A percentile compares a stretch with the other conserved stretches of the same genome.
These are phyloP conservation scores for Leptoclinus maculatus DNA, from an alignment of 2,797 vertebrate genomes.

Conservation along the genomic window DNA sequence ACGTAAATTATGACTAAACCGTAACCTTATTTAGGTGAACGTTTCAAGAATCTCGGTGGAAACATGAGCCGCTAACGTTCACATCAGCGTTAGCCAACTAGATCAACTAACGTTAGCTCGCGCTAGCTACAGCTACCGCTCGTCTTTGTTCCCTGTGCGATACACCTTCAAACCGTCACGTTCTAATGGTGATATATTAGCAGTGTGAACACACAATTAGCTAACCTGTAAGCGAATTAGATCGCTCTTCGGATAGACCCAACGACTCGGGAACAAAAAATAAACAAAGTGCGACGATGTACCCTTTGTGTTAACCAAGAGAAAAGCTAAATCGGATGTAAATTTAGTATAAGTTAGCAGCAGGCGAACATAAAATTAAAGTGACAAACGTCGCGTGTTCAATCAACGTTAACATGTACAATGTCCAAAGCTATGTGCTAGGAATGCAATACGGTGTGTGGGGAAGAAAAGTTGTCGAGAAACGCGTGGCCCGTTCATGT, in stretches of 20 bases:
- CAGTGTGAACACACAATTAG: rapidly evolving
- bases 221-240: rapidly evolving
- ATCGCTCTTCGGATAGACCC: rapidly evolving
- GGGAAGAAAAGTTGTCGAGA: not conserved
- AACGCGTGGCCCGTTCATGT: constrained; percentile 16
- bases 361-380: constrained; percentile 23
- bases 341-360: constrained; percentile 37
- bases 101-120: constrained; percentile 39
- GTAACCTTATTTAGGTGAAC: not conserved
- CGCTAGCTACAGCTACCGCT: constrained; percentile 56
- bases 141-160: constrained; percentile 73
- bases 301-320: constrained; percentile 59
- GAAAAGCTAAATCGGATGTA: constrained; percentile 44
- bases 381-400: not conserved
- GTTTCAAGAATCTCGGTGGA: constrained; percentile 11
- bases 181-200: rapidly evolving
- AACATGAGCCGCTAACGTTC: constrained; percentile 42
- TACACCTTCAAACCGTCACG: not conserved
- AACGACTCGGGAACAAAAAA: not conserved
- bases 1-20: too few relatives aligned
- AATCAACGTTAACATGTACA: not conserved
- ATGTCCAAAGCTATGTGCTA: rapidly evolving
- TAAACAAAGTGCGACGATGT: constrained; percentile 30
- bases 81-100: constrained; percentile 10
- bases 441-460: rapidly evolving